Percentiles rank a stretch among this genome's conserved stretches.
Conservation (phyloP, 2,888 invertebrate species). For the Leptopilina syphax region DNA sequence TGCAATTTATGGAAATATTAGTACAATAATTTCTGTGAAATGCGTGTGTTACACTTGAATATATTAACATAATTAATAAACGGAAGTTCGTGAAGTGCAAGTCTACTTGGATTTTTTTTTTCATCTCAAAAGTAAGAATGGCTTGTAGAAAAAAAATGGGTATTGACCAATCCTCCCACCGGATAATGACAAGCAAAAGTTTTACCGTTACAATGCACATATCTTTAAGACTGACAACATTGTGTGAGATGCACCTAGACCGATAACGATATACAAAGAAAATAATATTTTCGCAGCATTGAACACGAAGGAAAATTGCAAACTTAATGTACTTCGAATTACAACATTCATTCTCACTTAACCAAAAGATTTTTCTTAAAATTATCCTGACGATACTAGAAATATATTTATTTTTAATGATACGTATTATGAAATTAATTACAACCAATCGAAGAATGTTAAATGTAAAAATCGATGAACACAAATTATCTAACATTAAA, state of each 20-base stretch:
- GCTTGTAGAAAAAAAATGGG: slow-evolving; percentile 51
- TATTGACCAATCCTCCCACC: slow-evolving; percentile 51
- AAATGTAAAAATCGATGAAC: no score
- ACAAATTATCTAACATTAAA: no score
- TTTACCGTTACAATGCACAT: slow-evolving; percentile 47
- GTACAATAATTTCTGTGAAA: neutral
- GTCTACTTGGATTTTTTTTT: slow-evolving; percentile 26
- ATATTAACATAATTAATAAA: slow-evolving; percentile 38
- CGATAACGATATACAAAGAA: slow-evolving; percentile 13
- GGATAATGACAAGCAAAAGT: slow-evolving; percentile 53
- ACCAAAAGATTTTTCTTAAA: no score
- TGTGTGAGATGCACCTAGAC: slow-evolving; percentile 15
- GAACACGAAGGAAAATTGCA: no score
- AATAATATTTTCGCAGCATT: slow-evolving; percentile 9
- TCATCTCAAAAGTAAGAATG: slow-evolving; percentile 43
- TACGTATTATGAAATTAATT: no score
- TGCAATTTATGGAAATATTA: no score
- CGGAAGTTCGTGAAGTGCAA: slow-evolving; percentile 2
- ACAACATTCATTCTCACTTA: slow-evolving; percentile 1
- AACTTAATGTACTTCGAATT: neutral
- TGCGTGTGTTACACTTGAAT: slow-evolving; percentile 50
- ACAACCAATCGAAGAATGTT: no score
- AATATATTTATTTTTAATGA: no score
- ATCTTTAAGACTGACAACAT: slow-evolving; percentile 40
- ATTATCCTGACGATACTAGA: no score